phyloP scores from a whole-genome alignment of 2,888 invertebrate genomes.

The Diarsia rubi region DNA sequence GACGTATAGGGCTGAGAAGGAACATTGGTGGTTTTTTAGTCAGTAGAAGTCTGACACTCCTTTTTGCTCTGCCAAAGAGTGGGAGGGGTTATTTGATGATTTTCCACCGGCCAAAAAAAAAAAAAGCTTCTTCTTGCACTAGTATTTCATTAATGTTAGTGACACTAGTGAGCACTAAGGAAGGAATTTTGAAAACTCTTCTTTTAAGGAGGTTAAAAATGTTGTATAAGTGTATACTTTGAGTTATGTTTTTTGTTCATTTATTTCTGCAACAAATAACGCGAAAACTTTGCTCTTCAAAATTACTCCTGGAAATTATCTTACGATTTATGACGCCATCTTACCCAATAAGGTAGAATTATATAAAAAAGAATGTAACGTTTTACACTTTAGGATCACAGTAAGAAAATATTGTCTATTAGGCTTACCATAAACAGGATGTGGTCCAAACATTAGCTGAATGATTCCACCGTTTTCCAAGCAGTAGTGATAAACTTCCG shows the following conservation, averaged over 20 bases:
- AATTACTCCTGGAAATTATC: neutral
- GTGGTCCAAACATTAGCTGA: neutral
- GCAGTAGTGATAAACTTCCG: neutral
- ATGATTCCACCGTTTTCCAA: slow-evolving; percentile 9
- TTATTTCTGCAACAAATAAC: neutral
- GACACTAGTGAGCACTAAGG: neutral
- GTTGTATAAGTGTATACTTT: neutral
- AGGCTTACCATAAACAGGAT: neutral
- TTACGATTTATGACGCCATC: neutral
- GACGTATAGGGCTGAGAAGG: too few species aligned
- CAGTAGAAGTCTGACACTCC: too few species aligned
- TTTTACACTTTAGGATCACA: neutral
- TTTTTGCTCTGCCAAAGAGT: too few species aligned
- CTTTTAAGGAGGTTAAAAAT: neutral
- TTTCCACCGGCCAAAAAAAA: too few species aligned
- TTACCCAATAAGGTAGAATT: neutral
- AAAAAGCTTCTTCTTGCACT: too few species aligned
- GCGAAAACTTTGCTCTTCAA: neutral
- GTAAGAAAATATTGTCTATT: neutral
- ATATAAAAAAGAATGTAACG: neutral
- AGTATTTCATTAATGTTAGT: too few species aligned
- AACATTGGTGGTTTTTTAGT: too few species aligned
- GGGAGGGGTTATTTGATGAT: too few species aligned
- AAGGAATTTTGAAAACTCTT: neutral
- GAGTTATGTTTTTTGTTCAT: neutral